Conservation (phyloP, 2,113 vertebrate genomes). For the Urocolius indicus region DNA sequence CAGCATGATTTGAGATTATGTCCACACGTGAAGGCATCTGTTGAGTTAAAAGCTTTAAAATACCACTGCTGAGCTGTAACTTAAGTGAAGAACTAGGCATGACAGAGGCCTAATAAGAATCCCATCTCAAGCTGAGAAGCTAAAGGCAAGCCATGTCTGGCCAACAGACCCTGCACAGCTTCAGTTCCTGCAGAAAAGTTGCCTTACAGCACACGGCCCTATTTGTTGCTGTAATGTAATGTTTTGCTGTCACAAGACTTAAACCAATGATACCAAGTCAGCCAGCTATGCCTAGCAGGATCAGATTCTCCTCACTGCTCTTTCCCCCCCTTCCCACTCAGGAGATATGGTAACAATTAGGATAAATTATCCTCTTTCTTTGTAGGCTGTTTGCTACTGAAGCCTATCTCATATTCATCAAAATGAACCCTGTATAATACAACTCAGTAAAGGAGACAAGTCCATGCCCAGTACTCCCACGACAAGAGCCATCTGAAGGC, state of each 20-base stretch:
- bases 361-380: background rate
- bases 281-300: background rate
- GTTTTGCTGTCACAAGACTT: background rate
- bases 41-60: slow-evolving; percentile 43
- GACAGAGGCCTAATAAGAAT: slow-evolving; percentile 20
- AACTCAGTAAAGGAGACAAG: background rate
- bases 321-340: background rate
- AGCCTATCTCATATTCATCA: background rate
- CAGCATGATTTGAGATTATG: background rate
- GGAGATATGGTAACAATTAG: background rate
- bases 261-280: background rate
- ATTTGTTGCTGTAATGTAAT: background rate
- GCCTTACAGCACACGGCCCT: background rate
- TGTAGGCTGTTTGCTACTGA: background rate
- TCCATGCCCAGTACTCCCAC: background rate
- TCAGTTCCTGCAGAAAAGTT: background rate
- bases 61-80: background rate
- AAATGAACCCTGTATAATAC: background rate
- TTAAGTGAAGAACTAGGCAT: background rate
- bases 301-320: background rate
- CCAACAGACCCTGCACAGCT: background rate
- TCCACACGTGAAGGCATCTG: background rate
- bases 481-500: background rate
- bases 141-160: background rate
- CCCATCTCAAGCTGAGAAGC: slow-evolving; percentile 14